Evolutionary conservation across 1,140 invertebrate genomes (phyloP), one percentile per base, ranked within the genome.

Genomic region (Drosophila ananassae): DNA sequence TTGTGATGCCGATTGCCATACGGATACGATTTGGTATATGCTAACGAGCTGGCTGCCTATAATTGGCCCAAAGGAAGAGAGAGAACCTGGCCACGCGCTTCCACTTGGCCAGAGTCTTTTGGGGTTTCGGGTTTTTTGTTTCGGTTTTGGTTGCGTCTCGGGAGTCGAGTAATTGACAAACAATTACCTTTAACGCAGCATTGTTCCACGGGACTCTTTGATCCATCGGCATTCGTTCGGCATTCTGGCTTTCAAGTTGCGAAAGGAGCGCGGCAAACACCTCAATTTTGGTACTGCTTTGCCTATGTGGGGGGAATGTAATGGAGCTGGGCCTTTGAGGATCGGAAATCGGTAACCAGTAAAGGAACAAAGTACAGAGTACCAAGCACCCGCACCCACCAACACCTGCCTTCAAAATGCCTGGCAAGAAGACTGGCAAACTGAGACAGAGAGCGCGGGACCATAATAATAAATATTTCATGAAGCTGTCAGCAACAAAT

Each of bases 391-490:
- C 68, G 51, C 71, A 73, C 51, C 69, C 60, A 75, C 60, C 71
- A 73, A 75, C 72, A 75, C 73, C 72, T 75, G 72, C 73, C 61
- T 64, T 28, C 21, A 28, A 17, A 44, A 32, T 25, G 41, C 25
- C 28, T 17, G 17, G 17, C 17, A 17, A 59, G 44, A 46, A 28
- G 44, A 21, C 44, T 22, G 44, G 44, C 17, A 2, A 37, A 37
- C 44, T 47, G 44, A 47, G 44, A 22, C 21, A 32, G 39, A 28
- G 50, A 68, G 58, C 74, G 7, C 51, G 56, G 59, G 63, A 71
- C 78, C 78, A 87, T 87, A 89, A 87, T 87, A 89, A 89, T 89
- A 89, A 89, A 89, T 89, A 89, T 89, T 89, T 89, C 83, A 89
- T 89, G 83, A 89, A 89, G 83, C 83, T 89, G 83, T 89, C 83